Evolutionary conservation across 2,888 invertebrate species (phyloP), one percentile per base, ranked within the genome.

Genomic region (Spicauda simplicius): DNA sequence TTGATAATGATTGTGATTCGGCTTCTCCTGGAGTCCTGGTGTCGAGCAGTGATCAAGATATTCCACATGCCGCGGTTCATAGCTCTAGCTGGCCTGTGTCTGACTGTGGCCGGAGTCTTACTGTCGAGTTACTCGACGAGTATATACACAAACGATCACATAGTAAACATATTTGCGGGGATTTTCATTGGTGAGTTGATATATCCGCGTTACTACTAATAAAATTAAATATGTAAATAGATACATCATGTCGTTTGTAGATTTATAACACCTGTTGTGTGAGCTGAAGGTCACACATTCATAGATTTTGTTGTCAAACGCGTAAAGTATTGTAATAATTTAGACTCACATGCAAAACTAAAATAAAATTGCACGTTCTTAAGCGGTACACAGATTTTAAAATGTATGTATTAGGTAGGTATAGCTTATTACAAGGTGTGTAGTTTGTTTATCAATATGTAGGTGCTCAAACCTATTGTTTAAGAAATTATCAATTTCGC

Each of bases 51-150:
- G 61, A 94, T 95, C 71, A 92, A 91, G 71, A 86, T 87, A 52
- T 94, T 94, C 78, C 93, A 93, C 70, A 94, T 94, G 94, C 95
- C 95, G 0, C 82, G 94, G 69, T 88, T 95, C 53, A 94, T 95
- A 74, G 93, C 94, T 0, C 83, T 94, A 52, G 86, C 94, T 2
- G 95, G 95, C 4, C 88, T 94, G 45, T 94, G 95, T 74, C 75
- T 95, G 73, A 94, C 93, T 0, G 94, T 94, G 60, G 94, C 94
- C 0, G 95, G 95, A 12, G 87, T 95, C 0, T 77, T 95, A 57
- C 81, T 93, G 5, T 93, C 93, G 6, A 93, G 91, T 72, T 94
- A 89, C 73, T 94, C 85, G 70, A 89, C 91, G 0, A 94, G 94
- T 64, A 78, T 84, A 0, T 79, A 88, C 37, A 90, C 88, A 60